phyloP scores from a whole-genome alignment of 2,888 invertebrate species.

The Drosophila anceps region DNA sequence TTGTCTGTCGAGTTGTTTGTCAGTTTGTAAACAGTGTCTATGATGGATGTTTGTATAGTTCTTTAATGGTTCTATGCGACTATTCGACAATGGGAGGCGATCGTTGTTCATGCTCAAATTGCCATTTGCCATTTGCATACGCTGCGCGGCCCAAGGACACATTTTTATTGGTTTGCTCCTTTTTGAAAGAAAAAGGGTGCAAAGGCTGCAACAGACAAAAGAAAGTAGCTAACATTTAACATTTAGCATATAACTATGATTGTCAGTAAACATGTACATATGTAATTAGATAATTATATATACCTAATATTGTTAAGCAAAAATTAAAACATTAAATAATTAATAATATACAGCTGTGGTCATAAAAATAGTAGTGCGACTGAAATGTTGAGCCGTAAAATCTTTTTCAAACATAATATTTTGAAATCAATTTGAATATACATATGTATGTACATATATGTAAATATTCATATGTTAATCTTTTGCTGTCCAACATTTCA shows the following conservation, averaged over 20 bases:
- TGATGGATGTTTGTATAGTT: constrained; percentile 1
- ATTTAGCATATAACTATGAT: background rate
- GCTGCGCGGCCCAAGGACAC: constrained; percentile 34
- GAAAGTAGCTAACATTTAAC: constrained; percentile 1
- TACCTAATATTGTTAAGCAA: no score
- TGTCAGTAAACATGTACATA: background rate
- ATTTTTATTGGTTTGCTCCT: constrained; percentile 13
- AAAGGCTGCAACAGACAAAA: background rate
- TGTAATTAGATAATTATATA: background rate
- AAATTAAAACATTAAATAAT: no score
- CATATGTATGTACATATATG: background rate
- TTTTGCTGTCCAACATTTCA: no score
- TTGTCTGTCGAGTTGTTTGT: background rate
- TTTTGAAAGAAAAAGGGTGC: constrained; percentile 35
- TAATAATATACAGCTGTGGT: no score
- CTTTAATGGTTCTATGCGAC: background rate
- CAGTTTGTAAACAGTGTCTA: background rate
- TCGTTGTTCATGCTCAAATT: constrained; percentile 27
- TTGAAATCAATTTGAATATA: no score
- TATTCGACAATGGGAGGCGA: constrained; percentile 17
- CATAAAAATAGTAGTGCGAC: no score
- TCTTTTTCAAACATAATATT: no score
- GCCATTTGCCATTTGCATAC: constrained; percentile 48
- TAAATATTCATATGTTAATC: no score
- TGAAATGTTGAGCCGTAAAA: no score